Conservation (phyloP, 2,888 invertebrate species). For the Labia minor region DNA sequence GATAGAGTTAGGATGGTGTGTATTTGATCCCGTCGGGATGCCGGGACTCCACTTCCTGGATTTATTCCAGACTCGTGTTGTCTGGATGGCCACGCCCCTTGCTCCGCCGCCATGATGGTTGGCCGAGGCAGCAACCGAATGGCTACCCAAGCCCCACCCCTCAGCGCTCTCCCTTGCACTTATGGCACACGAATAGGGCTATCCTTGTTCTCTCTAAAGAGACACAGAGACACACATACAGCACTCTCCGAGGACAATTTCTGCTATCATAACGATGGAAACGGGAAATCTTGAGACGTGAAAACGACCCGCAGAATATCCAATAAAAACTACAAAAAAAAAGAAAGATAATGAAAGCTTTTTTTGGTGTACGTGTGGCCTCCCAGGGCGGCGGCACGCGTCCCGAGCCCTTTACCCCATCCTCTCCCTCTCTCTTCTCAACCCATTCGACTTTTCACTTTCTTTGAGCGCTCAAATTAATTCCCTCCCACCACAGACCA, state of each 20-base stretch:
- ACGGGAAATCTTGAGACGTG: slow-evolving; percentile 13
- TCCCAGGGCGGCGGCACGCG: background rate
- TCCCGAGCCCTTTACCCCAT: background rate
- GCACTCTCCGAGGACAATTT: slow-evolving; percentile 13
- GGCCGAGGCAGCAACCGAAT: background rate
- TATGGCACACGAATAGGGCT: background rate
- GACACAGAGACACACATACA: slow-evolving; percentile 3
- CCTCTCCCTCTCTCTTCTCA: background rate
- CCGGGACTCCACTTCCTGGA: background rate
- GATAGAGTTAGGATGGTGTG: background rate
- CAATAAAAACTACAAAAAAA: slow-evolving; percentile 8
- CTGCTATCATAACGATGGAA: slow-evolving; percentile 13
- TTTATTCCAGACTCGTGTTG: background rate
- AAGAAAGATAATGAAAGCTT: slow-evolving; percentile 5
- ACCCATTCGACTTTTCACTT: background rate
- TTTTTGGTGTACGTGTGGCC: background rate
- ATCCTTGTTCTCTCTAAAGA: background rate
- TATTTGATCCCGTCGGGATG: background rate
- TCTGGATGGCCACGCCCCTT: background rate
- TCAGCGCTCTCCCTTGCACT: background rate
- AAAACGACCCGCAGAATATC: slow-evolving; percentile 13
- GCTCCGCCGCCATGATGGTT: background rate
- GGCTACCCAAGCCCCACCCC: slow-evolving; percentile 1
- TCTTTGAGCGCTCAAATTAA: background rate
- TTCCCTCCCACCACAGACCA: background rate